A percentile compares a stretch with the other conserved stretches of the same genome.
Evolutionary conservation across 2,888 invertebrate genomes (phyloP).

Genomic region (Melieria picta): DNA sequence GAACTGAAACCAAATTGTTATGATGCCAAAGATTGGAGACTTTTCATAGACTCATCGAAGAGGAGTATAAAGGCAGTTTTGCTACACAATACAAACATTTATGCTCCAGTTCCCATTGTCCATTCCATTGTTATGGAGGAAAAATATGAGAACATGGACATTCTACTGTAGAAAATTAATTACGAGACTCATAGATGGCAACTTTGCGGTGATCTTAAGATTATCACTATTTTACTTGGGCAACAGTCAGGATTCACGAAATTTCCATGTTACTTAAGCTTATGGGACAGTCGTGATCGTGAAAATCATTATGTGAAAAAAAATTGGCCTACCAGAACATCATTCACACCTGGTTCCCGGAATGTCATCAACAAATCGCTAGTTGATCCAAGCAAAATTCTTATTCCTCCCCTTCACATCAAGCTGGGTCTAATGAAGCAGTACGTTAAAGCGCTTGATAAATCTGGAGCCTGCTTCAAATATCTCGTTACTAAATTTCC

Average conservation of each 20-base stretch:
- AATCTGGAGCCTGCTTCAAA: no score
- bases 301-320: neutral
- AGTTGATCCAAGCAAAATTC: no score
- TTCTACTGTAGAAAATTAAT: constrained; percentile 17
- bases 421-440: no score
- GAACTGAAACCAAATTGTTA: constrained; percentile 1
- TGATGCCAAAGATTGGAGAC: constrained; percentile 40
- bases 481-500: no score
- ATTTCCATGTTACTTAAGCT: constrained; percentile 22
- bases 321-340: neutral
- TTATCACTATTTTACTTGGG: constrained; percentile 26
- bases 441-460: no score
- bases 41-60: constrained; percentile 48
- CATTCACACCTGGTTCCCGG: no score
- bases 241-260: constrained; percentile 31
- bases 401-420: no score
- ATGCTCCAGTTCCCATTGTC: constrained; percentile 12
- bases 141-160: constrained; percentile 13
- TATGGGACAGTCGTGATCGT: constrained; percentile 18
- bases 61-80: constrained; percentile 41
- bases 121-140: constrained; percentile 28
- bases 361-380: no score
- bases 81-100: constrained; percentile 42
- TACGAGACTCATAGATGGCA: constrained; percentile 13
- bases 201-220: constrained; percentile 32